phyloP scores from a whole-genome alignment of 1,140 invertebrate species.

The Drosophila sucinea region DNA sequence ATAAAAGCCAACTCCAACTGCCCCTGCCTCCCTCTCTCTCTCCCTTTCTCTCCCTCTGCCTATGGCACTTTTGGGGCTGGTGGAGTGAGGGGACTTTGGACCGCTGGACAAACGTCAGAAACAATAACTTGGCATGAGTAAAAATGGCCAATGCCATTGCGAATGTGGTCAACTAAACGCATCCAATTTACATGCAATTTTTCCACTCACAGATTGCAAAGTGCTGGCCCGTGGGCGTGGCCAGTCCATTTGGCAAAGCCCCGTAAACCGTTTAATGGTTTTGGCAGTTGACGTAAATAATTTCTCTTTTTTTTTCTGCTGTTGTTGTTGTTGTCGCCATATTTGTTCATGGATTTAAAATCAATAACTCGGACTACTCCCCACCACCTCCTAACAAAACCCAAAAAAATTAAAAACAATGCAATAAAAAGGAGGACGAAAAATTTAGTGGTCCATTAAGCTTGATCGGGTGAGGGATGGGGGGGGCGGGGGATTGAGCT shows the following conservation, averaged over 20 bases:
- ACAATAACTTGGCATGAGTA: constrained; percentile 32
- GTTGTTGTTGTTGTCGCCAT: constrained; percentile 21
- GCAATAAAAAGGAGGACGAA: constrained; percentile 22
- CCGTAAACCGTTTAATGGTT: constrained; percentile 55
- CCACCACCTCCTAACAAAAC: constrained; percentile 28
- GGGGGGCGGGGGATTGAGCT: neutral
- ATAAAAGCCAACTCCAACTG: constrained; percentile 41
- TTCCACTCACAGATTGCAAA: constrained; percentile 4
- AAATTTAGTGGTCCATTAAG: constrained; percentile 74
- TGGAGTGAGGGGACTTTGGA: too few species aligned
- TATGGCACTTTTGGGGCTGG: too few species aligned
- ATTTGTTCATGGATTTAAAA: constrained; percentile 59
- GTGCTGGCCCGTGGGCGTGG: constrained; percentile 7
- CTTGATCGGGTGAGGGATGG: neutral
- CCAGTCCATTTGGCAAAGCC: constrained; percentile 44
- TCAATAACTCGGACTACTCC: constrained; percentile 51
- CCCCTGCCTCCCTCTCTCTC: constrained; percentile 11
- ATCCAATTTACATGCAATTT: constrained; percentile 42
- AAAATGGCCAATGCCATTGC: constrained; percentile 26
- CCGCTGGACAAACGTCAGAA: constrained; percentile 45
- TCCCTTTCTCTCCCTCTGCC: neutral
- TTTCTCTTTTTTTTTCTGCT: constrained; percentile 26
- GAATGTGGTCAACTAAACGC: constrained; percentile 49
- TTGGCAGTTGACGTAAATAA: constrained; percentile 58
- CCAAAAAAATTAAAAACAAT: constrained; percentile 5